These are phyloP conservation scores for Cebus imitator DNA, from an alignment of 2,113 vertebrate genomes.

Conservation along the genomic window DNA sequence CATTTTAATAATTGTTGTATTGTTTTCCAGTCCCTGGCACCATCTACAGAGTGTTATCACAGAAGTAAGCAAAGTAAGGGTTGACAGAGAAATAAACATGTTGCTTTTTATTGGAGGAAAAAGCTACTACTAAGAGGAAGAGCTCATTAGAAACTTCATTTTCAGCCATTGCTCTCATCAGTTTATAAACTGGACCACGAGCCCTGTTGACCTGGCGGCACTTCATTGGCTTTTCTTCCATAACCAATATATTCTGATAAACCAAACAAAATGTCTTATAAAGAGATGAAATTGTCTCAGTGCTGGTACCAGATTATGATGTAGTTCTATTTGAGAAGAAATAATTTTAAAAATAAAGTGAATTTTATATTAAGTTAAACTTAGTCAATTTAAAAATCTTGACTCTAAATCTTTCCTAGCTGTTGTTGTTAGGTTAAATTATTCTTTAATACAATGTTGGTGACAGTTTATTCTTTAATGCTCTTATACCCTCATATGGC, in stretches of 20 bases:
- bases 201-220: background rate
- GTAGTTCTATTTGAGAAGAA: background rate
- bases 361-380: background rate
- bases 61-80: conserved; percentile 19
- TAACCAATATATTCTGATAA: background rate
- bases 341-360: background rate
- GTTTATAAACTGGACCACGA: background rate
- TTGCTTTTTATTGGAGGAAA: conserved; percentile 32
- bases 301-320: background rate
- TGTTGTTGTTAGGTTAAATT: background rate
- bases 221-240: background rate
- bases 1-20: background rate
- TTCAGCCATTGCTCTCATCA: background rate
- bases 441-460: background rate
- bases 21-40: background rate
- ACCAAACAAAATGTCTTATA: background rate
- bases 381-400: background rate
- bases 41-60: background rate
- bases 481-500: background rate
- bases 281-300: background rate
- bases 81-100: conserved; percentile 36
- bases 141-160: background rate
- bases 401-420: background rate
- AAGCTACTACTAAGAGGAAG: background rate
- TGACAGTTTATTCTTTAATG: background rate